phyloP scores from a whole-genome alignment of 2,113 vertebrate genomes.

The Oryzias curvinotus region DNA sequence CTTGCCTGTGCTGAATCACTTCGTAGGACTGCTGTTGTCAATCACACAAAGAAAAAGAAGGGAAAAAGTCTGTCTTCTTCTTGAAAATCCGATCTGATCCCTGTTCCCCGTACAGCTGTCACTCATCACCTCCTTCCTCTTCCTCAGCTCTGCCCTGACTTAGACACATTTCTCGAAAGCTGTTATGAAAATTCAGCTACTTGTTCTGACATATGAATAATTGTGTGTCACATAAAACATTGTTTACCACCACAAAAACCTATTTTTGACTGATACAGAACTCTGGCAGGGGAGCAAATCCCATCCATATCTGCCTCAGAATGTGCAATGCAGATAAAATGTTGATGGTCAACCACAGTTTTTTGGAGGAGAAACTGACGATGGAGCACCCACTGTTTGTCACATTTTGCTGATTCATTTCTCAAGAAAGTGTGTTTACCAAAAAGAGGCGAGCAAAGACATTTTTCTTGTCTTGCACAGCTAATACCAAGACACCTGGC shows the following conservation, averaged over 20 bases:
- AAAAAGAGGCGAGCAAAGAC: constrained; percentile 4
- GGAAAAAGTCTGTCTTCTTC: constrained; percentile 18
- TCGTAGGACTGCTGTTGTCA: constrained; percentile 41
- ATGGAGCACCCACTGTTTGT: neutral
- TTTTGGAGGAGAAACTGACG: constrained; percentile 6
- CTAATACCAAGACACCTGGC: constrained; percentile 7
- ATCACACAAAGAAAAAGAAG: constrained; percentile 19
- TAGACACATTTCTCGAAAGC: constrained; percentile 43
- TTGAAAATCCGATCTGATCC: constrained; percentile 40
- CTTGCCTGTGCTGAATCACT: constrained; percentile 39
- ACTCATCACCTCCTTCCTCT: constrained; percentile 37
- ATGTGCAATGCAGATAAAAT: constrained; percentile 29
- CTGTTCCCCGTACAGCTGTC: constrained; percentile 42
- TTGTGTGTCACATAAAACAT: constrained; percentile 19
- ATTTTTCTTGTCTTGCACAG: constrained; percentile 3
- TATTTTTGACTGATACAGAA: constrained; percentile 22
- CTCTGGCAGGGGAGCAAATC: constrained; percentile 7
- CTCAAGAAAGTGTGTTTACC: constrained; percentile 6
- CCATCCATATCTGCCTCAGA: constrained; percentile 19
- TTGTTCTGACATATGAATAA: constrained; percentile 21
- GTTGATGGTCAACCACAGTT: constrained; percentile 21
- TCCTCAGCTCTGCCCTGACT: constrained; percentile 35
- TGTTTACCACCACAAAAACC: constrained; percentile 9
- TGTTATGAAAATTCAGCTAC: constrained; percentile 8
- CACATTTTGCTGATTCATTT: constrained; percentile 9